Conservation (phyloP, 2,113 vertebrate genomes). For the Baryphthengus martii region DNA sequence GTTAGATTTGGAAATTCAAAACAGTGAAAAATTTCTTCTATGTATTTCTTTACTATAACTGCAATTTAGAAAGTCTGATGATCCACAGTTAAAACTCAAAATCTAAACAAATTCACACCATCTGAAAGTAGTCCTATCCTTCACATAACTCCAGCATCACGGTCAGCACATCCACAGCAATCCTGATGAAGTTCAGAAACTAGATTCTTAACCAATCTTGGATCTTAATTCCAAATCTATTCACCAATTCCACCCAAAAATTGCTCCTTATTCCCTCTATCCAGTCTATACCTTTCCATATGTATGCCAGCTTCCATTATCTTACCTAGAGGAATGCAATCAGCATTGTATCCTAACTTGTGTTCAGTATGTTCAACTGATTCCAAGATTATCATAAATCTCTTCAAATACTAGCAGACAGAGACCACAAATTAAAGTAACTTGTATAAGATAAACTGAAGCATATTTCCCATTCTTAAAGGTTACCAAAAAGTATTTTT, state of each 20-base stretch:
- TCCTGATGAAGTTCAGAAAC: neutral
- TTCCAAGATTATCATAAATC: neutral
- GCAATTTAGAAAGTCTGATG: neutral
- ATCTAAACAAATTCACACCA: neutral
- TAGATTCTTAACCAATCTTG: neutral
- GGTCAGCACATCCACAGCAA: neutral
- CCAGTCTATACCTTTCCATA: rapidly evolving
- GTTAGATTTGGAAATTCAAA: neutral
- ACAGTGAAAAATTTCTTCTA: neutral
- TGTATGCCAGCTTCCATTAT: neutral
- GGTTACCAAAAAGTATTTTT: neutral
- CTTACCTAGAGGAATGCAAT: neutral
- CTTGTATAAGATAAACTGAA: neutral
- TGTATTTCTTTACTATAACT: neutral
- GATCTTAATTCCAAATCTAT: too few relatives aligned
- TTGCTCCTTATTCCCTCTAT: neutral
- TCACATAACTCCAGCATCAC: neutral
- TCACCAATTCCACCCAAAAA: neutral
- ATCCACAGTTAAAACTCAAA: neutral
- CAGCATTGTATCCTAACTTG: neutral
- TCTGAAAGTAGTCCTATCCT: neutral
- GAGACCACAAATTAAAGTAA: neutral
- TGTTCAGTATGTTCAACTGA: neutral
- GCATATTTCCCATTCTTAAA: neutral
- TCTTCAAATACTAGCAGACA: neutral